Percentiles rank a stretch among this genome's conserved stretches.
phyloP scores from a whole-genome alignment of 2,888 invertebrate species.

The Chromoteleia sp. region DNA sequence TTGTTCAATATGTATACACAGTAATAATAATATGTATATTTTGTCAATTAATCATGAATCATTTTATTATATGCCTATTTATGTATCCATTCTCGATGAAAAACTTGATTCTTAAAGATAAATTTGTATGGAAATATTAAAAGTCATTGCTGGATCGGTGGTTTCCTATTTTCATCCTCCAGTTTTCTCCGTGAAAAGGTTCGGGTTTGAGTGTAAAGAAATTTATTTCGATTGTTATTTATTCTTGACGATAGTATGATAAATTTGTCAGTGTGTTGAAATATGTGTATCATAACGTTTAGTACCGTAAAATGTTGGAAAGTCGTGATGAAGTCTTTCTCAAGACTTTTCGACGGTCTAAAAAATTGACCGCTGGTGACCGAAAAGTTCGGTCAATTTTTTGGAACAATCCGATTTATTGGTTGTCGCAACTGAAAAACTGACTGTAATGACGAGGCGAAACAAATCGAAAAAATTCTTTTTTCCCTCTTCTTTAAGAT shows the following conservation, averaged over 20 bases:
- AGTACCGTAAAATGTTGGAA: slow-evolving; percentile 3
- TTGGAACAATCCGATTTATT: slow-evolving; percentile 29
- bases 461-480: slow-evolving; percentile 3
- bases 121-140: slow-evolving; percentile 19
- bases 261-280: slow-evolving; percentile 24
- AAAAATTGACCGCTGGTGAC: slow-evolving; percentile 17
- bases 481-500: not conserved
- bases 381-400: slow-evolving; percentile 14
- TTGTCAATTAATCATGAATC: slow-evolving; percentile 15
- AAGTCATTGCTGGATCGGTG: not conserved
- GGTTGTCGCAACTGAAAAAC: slow-evolving; percentile 6
- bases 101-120: too few species aligned
- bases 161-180: not conserved
- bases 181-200: not conserved
- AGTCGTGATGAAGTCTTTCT: slow-evolving; percentile 3
- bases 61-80: slow-evolving; percentile 4
- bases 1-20: too few species aligned
- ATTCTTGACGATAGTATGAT: not conserved
- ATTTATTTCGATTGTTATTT: slow-evolving; percentile 10
- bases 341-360: not conserved
- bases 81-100: too few species aligned
- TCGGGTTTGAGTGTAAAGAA: not conserved
- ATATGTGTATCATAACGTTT: slow-evolving; percentile 8
- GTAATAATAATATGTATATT: not conserved
- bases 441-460: slow-evolving; percentile 6